Base-by-base conservation (phyloP, 2,888 invertebrate genomes). In the Caenorhabditis sinica region DNA sequence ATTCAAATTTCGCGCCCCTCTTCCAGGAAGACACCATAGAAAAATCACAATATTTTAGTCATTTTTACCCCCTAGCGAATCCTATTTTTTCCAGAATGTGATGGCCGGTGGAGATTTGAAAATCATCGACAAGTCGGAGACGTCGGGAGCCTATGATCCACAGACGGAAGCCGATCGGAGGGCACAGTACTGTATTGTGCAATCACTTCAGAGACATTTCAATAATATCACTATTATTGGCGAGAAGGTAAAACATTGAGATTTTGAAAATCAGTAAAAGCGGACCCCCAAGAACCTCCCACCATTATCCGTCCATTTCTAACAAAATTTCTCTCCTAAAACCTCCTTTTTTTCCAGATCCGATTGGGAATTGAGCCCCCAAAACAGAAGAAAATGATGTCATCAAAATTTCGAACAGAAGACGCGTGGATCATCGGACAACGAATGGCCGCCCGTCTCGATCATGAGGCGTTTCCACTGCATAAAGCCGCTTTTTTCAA, bases 121-220 rank as follows among this genome's bases (percentile, higher is more conserved):
- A n/a, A n/a, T n/a, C n/a, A n/a, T n/a, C n/a, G n/a, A n/a, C 84
- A 94, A 94, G 91, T 93, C 96, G 25, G 95, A 95, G 92, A 96
- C 97, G 8, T 88, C 82, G 28, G 82, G 69, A n/a, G 71, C 76
- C 3, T 83, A 87, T 94, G 98, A 99, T 94, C 95, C 96, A 58
- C 98, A 99, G 56, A 88, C 88, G 1, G 97, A 97, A 94, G 99
- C 99, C 8, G 99, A 99, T 93, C 95, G 98, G 87, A 96, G 96
- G 36, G 97, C 97, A 0, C 98, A 99, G 93, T 95, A 95, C 87
- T 97, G 97, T 93, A 99, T 99, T 83, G 95, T 97, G 83, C 95
- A 96, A 30, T 97, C 97, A 1, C 94, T 99, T 5, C 94, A 95
- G 45, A 95, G 95, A 83, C 95, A 96, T 90, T 99, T 96, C 93